A percentile compares a stretch with the other conserved stretches of the same genome.
Evolutionary conservation across 2,113 vertebrate species (phyloP).

Genomic region (Dasyprocta punctata): DNA sequence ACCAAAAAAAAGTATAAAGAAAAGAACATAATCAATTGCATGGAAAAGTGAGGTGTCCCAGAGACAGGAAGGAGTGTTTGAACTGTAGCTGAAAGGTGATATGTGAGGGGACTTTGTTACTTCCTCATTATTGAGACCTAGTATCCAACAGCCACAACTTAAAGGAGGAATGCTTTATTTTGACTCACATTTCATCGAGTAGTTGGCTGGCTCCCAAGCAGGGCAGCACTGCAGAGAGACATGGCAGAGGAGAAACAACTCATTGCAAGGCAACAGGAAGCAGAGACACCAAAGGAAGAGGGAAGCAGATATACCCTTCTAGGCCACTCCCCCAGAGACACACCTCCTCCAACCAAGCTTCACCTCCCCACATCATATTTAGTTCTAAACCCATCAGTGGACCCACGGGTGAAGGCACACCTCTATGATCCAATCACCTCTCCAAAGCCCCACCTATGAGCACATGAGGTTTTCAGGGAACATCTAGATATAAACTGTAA

Average conservation of each 20-base stretch:
- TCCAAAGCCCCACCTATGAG: not conserved
- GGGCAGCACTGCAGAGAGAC: not conserved
- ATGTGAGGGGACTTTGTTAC: not conserved
- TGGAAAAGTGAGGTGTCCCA: not conserved
- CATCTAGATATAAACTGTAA: not conserved
- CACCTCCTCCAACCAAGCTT: not conserved
- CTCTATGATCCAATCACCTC: not conserved
- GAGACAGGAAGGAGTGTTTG: not conserved
- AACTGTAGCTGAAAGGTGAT: not conserved
- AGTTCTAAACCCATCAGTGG: not conserved
- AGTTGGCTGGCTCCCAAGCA: not conserved
- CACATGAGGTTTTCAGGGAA: not conserved
- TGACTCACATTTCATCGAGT: not conserved
- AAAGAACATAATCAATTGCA: not conserved
- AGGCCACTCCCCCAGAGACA: not conserved
- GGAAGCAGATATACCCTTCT: not conserved
- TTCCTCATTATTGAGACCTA: not conserved
- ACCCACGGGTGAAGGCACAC: not conserved
- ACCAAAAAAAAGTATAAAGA: too few species aligned
- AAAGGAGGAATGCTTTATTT: not conserved
- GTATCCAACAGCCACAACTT: not conserved
- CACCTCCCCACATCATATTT: not conserved
- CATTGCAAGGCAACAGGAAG: not conserved
- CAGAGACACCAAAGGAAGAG: not conserved
- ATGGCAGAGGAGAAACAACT: not conserved